Evolutionary conservation across 2,888 invertebrate genomes (phyloP), one percentile per base, ranked within the genome.

Genomic region (Apamea anceps): DNA sequence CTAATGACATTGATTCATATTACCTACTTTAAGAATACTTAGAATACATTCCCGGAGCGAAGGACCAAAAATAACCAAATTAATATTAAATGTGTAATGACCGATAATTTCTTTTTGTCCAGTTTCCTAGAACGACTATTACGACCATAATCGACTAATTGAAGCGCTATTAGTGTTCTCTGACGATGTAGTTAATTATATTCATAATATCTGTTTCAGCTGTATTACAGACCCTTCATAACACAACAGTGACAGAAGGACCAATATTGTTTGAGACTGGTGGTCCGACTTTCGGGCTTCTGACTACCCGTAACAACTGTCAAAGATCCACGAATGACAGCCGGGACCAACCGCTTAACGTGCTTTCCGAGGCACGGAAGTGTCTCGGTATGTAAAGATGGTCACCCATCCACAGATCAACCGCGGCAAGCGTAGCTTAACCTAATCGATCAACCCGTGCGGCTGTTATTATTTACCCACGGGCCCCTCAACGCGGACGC

Each of bases 1-100:
- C 37, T 82, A 72, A 82, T 75, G 63, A 68, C 37, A 65, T 68
- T 71, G 45, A 75, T 77, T 82, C 25, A 60, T 86, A 63, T 70
- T 66, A 66, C 57, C 63, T 60, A 66, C 57, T 68, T 60, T 21
- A 51, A 18, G 60, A 68, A 76, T 72, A 28, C 57, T 7, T 6
- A 75, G 80, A 80, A 80, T 60, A 72, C 8, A 65, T 48, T 77
- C 48, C 4, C 67, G 37, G n/a, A 68, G 15, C 45, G 37, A 77
- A 62, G 37, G 75, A 77, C 54, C 65, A 75, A 62, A 78, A 32
- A 48, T 51, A 76, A 72, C 6, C 10, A 51, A 75, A 75, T 83
- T 84, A 79, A 68, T 68, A 68, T 63, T 63, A 72, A 72, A 54
- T 71, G 65, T 54, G 18, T 66, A 72, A 79, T 15, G 28, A 57